Evolutionary conservation across 2,888 invertebrate species (phyloP), one percentile per base, ranked within the genome.

Genomic region (Tenthredo livida): DNA sequence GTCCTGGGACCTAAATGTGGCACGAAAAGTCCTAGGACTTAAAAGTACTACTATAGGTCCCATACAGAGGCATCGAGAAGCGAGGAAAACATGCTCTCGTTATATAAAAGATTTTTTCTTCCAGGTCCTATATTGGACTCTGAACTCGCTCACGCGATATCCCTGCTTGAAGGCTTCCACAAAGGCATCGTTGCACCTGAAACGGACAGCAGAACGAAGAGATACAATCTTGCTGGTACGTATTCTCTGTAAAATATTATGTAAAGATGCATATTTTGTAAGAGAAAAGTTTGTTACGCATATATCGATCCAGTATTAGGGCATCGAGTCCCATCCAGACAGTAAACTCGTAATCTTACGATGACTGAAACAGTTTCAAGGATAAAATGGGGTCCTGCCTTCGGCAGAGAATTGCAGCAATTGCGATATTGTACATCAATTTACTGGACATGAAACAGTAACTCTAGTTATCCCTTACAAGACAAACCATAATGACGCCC

Each of bases 131-230:
- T 3, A 17, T 50, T 98, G 91, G 97, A 98, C 92, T 95, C 95
- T 0, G 97, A 97, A 89, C 98, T 98, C 0, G 94, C 95, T 87
- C 93, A 95, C 87, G 94, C 96, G 88, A 98, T 98, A 98, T 95
- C 96, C 88, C 93, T 97, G 92, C 98, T 98, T 77, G 95, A 98
- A 90, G 98, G 98, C 92, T 98, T 98, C 86, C 98, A 98, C 21
- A 95, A 96, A 93, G 98, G 98, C 94, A 97, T 5, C 4, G 29
- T 33, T 29, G 6, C 1, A 33, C 17, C 67, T 10, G 17, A 1
- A 15, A 33, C 29, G 0, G 25, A 29, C 12, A 3, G 67, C 33
- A 67, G 67, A 12, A 6, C 33, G 29, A 67, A 67, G 12, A 67
- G 67, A 67, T 67, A 33, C 15, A 4, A 15, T 33, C 15, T 21